phyloP scores from a whole-genome alignment of 2,797 vertebrate genomes.

The Hylomyscus alleni region DNA sequence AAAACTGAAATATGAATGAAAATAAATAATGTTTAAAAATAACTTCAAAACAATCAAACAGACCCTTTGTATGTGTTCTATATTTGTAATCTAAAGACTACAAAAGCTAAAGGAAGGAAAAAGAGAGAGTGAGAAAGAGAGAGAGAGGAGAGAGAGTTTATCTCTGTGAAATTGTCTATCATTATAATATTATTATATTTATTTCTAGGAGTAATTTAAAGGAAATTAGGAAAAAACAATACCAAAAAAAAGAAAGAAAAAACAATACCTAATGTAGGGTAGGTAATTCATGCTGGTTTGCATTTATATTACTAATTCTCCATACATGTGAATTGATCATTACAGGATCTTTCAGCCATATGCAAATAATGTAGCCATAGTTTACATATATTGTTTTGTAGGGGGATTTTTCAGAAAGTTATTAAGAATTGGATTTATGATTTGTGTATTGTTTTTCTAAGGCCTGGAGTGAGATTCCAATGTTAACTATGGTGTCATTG shows the following conservation, averaged over 20 bases:
- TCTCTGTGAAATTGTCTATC: background rate
- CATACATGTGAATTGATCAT: background rate
- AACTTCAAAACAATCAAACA: background rate
- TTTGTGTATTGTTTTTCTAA: slow-evolving; percentile 1
- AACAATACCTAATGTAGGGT: background rate
- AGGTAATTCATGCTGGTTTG: background rate
- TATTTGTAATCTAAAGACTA: slow-evolving; percentile 19
- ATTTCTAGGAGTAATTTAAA: background rate
- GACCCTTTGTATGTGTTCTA: background rate
- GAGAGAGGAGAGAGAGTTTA: background rate
- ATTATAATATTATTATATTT: background rate
- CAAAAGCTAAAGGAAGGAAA: background rate
- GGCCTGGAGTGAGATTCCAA: background rate
- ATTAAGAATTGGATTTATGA: background rate
- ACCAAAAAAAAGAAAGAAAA: background rate
- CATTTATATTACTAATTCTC: background rate
- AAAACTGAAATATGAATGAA: slow-evolving; percentile 25
- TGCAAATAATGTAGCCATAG: background rate
- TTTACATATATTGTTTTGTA: background rate
- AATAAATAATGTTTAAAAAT: slow-evolving; percentile 10
- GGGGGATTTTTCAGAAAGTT: background rate
- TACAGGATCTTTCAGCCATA: background rate
- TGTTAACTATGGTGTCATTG: background rate
- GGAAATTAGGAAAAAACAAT: background rate
- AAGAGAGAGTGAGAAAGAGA: too few relatives aligned